phyloP scores from a whole-genome alignment of 2,113 vertebrate genomes.

The Anhinga rufa region DNA sequence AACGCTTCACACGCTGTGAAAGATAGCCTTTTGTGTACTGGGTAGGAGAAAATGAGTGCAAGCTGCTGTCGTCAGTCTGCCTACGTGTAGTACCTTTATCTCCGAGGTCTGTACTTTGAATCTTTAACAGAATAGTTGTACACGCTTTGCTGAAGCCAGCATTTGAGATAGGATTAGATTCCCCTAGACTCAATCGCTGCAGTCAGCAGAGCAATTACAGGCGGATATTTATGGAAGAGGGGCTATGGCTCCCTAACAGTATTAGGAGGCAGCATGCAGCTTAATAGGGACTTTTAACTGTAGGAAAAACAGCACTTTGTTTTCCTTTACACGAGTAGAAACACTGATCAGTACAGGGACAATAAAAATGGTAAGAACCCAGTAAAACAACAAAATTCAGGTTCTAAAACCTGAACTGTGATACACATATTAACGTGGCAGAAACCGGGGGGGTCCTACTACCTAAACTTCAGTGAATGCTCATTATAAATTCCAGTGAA shows the following conservation, averaged over 20 bases:
- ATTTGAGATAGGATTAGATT: neutral
- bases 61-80: neutral
- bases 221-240: neutral
- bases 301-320: neutral
- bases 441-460: neutral
- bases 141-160: neutral
- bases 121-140: neutral
- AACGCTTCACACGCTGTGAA: neutral
- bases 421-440: rapidly evolving
- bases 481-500: neutral
- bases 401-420: neutral
- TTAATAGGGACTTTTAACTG: neutral
- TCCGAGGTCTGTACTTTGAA: neutral
- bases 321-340: neutral
- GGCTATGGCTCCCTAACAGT: neutral
- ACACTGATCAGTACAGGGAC: neutral
- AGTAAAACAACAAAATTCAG: neutral
- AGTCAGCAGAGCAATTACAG: neutral
- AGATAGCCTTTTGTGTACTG: too few species aligned
- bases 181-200: neutral
- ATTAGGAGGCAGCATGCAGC: neutral
- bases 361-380: neutral
- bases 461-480: neutral
- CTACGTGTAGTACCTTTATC: neutral
- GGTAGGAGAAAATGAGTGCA: too few species aligned